A percentile compares a stretch with the other conserved stretches of the same genome.
phyloP scores from a whole-genome alignment of 2,888 invertebrate genomes.

The Drosophila stalkeri region DNA sequence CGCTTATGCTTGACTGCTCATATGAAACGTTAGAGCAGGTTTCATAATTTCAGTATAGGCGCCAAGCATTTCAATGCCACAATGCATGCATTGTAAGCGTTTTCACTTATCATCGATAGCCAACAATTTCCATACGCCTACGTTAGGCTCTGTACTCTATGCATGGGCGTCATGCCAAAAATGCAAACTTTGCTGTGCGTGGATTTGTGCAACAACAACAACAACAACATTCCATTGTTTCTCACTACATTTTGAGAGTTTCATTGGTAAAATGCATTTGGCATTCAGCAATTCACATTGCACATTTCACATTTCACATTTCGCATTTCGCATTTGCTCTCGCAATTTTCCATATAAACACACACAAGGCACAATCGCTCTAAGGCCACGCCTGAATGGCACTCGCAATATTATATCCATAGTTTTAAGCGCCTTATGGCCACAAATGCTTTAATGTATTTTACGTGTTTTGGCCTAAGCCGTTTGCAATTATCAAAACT shows the following conservation, averaged over 20 bases:
- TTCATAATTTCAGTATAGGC: constrained; percentile 47
- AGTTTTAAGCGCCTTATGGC: constrained; percentile 28
- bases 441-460: constrained; percentile 12
- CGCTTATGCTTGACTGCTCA: constrained; percentile 52
- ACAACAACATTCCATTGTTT: constrained; percentile 35
- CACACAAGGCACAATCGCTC: neutral
- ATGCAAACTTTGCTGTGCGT: constrained; percentile 12
- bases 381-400: constrained; percentile 4
- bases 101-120: constrained; percentile 56
- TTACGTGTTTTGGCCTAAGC: constrained; percentile 1
- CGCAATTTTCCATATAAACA: neutral
- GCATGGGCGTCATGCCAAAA: constrained; percentile 7
- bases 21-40: constrained; percentile 47
- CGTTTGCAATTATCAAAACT: neutral
- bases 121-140: constrained; percentile 22
- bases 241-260: constrained; percentile 19
- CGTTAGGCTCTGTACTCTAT: neutral
- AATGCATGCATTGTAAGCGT: constrained; percentile 43
- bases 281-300: constrained; percentile 5
- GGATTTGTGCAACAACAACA: constrained; percentile 38
- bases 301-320: constrained; percentile 6
- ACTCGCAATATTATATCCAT: constrained; percentile 9
- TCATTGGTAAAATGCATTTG: constrained; percentile 17
- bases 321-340: neutral
- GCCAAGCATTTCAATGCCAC: constrained; percentile 39